These are phyloP conservation scores for Okapia johnstoni DNA, from an alignment of 2,113 vertebrate species.

Conservation along the genomic window DNA sequence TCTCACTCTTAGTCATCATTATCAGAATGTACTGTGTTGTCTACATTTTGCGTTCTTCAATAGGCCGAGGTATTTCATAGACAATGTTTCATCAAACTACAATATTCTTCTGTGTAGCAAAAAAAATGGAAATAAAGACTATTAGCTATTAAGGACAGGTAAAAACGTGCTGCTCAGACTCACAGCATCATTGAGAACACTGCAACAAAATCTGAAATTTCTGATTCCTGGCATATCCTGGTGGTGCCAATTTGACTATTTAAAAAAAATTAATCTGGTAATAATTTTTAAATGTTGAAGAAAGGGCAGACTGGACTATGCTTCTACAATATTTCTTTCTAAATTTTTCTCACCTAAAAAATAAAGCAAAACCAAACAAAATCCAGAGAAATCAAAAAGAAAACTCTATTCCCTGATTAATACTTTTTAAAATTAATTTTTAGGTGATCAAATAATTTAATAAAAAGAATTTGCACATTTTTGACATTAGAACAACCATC, in stretches of 20 bases:
- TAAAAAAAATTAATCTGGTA: neutral
- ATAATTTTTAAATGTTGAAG: neutral
- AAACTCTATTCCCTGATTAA: neutral
- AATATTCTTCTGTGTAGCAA: neutral
- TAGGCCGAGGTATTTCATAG: neutral
- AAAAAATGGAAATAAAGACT: neutral
- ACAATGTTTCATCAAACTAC: neutral
- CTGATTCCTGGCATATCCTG: neutral
- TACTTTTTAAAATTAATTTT: neutral
- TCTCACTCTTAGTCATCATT: neutral
- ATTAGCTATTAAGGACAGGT: neutral
- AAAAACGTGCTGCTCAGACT: neutral
- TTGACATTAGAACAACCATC: neutral
- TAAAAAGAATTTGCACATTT: neutral
- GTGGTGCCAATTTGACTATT: neutral
- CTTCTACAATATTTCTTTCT: neutral
- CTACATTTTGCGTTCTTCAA: neutral
- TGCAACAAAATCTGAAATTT: neutral
- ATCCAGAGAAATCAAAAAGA: neutral
- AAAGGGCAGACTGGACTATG: neutral
- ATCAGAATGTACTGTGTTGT: neutral
- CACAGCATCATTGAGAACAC: neutral
- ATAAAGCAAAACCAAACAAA: neutral
- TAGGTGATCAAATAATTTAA: neutral
- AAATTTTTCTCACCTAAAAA: neutral